phyloP scores from a whole-genome alignment of 2,113 vertebrate genomes.

The Apodemus sylvaticus region DNA sequence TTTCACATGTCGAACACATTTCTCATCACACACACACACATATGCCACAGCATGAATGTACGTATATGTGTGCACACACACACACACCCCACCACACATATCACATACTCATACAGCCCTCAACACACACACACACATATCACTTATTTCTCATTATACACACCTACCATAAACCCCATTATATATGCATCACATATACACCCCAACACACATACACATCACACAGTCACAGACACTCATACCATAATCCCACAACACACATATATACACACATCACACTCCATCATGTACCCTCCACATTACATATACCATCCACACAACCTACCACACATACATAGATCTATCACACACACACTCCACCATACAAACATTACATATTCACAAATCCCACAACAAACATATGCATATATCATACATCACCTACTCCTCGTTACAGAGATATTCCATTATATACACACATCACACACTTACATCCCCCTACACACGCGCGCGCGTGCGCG shows the following conservation, averaged over 20 bases:
- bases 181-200: neutral
- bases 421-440: neutral
- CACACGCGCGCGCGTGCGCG: no score
- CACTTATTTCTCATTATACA: no score
- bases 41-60: no score
- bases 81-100: no score
- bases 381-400: neutral
- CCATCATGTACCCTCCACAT: neutral
- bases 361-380: neutral
- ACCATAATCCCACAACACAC: neutral
- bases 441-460: neutral
- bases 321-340: neutral
- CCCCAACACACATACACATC: neutral
- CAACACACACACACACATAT: no score
- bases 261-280: neutral
- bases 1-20: neutral
- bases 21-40: neutral
- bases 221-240: neutral
- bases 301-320: neutral
- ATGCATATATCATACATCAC: neutral
- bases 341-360: neutral
- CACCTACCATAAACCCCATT: no score
- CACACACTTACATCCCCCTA: neutral
- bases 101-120: no score
- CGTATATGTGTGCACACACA: no score